A percentile compares a stretch with the other conserved stretches of the same genome.
Evolutionary conservation across 2,113 vertebrate species (phyloP).

Genomic region (Picathartes gymnocephalus): DNA sequence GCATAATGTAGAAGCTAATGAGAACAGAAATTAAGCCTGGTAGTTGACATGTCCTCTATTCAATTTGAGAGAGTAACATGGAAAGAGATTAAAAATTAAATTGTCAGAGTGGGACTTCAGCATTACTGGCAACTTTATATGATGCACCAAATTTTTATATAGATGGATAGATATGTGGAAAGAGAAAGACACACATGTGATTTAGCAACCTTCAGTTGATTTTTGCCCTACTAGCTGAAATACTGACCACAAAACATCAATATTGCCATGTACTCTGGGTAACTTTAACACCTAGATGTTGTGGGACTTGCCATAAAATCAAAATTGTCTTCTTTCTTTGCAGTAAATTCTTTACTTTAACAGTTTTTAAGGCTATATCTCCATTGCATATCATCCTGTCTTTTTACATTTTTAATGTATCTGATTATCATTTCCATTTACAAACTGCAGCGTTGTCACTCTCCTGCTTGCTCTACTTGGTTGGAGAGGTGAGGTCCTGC

Average conservation of each 20-base stretch:
- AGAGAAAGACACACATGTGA: background rate
- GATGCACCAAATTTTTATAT: background rate
- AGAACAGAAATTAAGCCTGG: conserved; percentile 47
- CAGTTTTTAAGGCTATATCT: background rate
- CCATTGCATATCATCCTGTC: background rate
- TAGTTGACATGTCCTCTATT: conserved; percentile 9
- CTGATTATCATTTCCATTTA: background rate
- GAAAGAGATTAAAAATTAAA: conserved; percentile 33
- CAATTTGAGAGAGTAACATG: background rate
- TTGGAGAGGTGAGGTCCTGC: background rate
- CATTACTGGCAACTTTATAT: background rate
- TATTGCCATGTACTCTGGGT: background rate
- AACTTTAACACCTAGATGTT: background rate
- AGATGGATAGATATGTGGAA: background rate
- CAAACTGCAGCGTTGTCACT: background rate
- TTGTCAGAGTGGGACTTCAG: background rate
- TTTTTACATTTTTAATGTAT: background rate
- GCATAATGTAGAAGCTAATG: conserved; percentile 54
- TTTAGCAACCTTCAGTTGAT: background rate
- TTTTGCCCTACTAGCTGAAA: background rate
- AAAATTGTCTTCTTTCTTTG: background rate
- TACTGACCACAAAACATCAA: background rate
- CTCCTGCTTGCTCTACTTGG: rapidly evolving
- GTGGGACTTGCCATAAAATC: background rate
- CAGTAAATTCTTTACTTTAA: background rate